phyloP scores from a whole-genome alignment of 2,888 invertebrate genomes.

The Dioctria rufipes region DNA sequence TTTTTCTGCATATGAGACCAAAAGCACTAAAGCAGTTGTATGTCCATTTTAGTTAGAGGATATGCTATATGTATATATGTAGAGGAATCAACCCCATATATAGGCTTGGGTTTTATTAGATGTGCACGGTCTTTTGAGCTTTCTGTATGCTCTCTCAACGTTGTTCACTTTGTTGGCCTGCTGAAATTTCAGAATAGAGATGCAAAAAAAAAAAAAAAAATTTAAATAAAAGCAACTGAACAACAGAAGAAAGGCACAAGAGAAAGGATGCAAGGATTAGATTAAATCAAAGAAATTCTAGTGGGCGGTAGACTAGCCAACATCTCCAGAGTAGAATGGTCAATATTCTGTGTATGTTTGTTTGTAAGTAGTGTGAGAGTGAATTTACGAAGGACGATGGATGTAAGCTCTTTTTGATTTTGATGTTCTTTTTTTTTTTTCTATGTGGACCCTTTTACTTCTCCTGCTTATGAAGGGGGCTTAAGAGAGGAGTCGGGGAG shows the following conservation, averaged over 20 bases:
- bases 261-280: conserved; percentile 18
- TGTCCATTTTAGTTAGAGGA: not conserved
- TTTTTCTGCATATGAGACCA: conserved; percentile 14
- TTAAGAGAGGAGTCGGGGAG: too few species aligned
- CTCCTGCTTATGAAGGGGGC: too few species aligned
- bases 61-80: too few species aligned
- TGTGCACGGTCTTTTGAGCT: not conserved
- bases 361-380: not conserved
- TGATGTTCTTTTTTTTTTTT: not conserved
- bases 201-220: not conserved
- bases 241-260: conserved; percentile 30
- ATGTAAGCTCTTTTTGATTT: not conserved
- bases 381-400: too few species aligned
- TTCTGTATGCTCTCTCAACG: too few species aligned
- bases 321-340: conserved; percentile 4
- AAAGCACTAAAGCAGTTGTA: not conserved
- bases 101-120: too few species aligned
- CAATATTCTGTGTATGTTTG: conserved; percentile 10
- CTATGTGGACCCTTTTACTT: not conserved
- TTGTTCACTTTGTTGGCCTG: conserved; percentile 29
- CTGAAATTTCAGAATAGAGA: conserved; percentile 12
- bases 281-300: conserved; percentile 20
- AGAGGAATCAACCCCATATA: too few species aligned
- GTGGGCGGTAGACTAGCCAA: not conserved
- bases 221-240: conserved; percentile 24